Evolutionary conservation across 2,888 invertebrate genomes (phyloP).

Genomic region (Tachina fera): DNA sequence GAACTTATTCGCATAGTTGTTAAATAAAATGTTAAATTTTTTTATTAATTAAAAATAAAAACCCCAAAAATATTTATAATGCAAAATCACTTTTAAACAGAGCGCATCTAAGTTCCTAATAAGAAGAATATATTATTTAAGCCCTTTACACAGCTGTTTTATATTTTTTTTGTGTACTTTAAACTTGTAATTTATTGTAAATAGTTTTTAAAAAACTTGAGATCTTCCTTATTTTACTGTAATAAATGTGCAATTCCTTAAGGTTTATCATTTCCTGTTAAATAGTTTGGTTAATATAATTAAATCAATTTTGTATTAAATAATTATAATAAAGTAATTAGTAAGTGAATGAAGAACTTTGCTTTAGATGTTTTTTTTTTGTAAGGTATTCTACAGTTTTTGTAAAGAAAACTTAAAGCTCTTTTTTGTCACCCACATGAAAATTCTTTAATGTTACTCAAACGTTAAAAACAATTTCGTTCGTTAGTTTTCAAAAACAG

Average conservation of each 20-base stretch:
- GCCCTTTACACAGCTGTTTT: constrained; percentile 5
- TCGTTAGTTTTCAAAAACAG: too few relatives aligned
- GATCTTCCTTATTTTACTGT: constrained; percentile 47
- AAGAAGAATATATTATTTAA: constrained; percentile 37
- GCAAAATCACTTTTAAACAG: constrained; percentile 66
- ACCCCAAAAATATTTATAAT: neutral
- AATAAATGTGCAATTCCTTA: constrained; percentile 72
- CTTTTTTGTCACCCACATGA: too few relatives aligned
- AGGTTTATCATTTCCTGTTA: constrained; percentile 50
- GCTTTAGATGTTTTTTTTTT: neutral
- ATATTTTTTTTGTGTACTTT: neutral
- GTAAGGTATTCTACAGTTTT: too few relatives aligned
- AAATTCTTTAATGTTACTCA: too few relatives aligned
- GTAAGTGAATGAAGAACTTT: neutral
- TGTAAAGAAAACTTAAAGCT: too few relatives aligned
- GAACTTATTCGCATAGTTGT: constrained; percentile 48
- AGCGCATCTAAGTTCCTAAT: constrained; percentile 75
- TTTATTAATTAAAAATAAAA: constrained; percentile 5
- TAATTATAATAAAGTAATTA: neutral
- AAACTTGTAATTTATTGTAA: constrained; percentile 56
- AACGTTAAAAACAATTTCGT: too few relatives aligned
- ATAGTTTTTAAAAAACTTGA: constrained; percentile 18
- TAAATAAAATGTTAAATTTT: constrained; percentile 62
- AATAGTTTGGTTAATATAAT: constrained; percentile 52
- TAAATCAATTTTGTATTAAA: constrained; percentile 51